phyloP scores from a whole-genome alignment of 2,797 vertebrate species.

The Coranthus polyacanthus region DNA sequence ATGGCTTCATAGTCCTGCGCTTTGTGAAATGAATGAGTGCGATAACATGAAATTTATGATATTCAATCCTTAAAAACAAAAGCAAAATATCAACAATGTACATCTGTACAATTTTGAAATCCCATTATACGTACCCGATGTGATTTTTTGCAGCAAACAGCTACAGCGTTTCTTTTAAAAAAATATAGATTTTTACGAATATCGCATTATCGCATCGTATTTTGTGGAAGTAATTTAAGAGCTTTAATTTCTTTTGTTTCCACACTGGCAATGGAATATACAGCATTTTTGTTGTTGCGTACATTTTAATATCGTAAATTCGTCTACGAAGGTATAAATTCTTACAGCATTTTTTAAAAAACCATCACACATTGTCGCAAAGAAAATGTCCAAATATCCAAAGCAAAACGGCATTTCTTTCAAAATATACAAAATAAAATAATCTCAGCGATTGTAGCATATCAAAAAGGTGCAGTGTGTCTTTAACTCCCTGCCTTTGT shows the following conservation, averaged over 20 bases:
- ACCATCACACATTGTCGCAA: not conserved
- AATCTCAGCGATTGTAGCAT: constrained; percentile 17
- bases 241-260: constrained; percentile 8
- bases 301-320: not conserved
- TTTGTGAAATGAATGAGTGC: constrained; percentile 15
- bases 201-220: constrained; percentile 35
- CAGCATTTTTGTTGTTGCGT: not conserved
- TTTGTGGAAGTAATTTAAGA: constrained; percentile 12
- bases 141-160: not conserved
- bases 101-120: constrained; percentile 12
- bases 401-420: constrained; percentile 34
- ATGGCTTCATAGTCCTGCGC: constrained; percentile 40
- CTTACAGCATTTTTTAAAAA: constrained; percentile 18
- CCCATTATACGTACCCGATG: too few species aligned
- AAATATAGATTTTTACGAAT: constrained; percentile 11
- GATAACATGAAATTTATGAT: not conserved
- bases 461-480: constrained; percentile 64
- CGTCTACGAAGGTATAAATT: not conserved
- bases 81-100: not conserved
- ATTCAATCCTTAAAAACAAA: not conserved
- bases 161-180: not conserved
- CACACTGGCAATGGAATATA: not conserved
- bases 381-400: constrained; percentile 42
- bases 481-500: constrained; percentile 72
- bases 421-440: constrained; percentile 33